Conservation (phyloP, 1,140 invertebrate species). For the Diuraphis noxia region DNA sequence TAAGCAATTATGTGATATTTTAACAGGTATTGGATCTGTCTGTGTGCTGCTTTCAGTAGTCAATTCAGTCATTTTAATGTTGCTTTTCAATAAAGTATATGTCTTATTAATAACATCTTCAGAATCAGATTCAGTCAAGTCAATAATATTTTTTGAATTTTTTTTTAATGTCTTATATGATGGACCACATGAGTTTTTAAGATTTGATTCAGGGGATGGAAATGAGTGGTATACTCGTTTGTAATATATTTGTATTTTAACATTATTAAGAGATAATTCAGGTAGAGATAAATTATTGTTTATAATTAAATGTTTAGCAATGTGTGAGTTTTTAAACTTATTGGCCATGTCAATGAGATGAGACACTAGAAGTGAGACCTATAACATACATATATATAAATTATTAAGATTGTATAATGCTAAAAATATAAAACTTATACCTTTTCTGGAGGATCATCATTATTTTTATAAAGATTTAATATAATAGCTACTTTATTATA, state of each 20-base stretch:
- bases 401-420: neutral
- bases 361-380: slow-evolving; percentile 12
- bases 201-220: neutral
- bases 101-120: slow-evolving; percentile 29
- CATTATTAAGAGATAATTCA: neutral
- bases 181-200: neutral
- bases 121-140: slow-evolving; percentile 24
- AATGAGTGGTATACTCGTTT: slow-evolving; percentile 37
- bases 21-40: neutral
- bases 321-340: slow-evolving; percentile 8
- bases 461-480: slow-evolving; percentile 27
- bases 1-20: neutral
- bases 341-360: slow-evolving; percentile 32
- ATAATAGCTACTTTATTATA: slow-evolving; percentile 28
- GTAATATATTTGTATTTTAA: slow-evolving; percentile 14
- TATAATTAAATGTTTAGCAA: slow-evolving; percentile 26
- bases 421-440: neutral
- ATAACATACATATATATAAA: neutral
- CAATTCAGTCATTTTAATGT: neutral
- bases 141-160: neutral
- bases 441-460: neutral
- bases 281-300: neutral
- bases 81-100: slow-evolving; percentile 2
- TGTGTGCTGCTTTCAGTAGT: slow-evolving; percentile 11
- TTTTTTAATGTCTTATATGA: neutral